phyloP scores from a whole-genome alignment of 2,888 invertebrate species.

The Erebia ligea region DNA sequence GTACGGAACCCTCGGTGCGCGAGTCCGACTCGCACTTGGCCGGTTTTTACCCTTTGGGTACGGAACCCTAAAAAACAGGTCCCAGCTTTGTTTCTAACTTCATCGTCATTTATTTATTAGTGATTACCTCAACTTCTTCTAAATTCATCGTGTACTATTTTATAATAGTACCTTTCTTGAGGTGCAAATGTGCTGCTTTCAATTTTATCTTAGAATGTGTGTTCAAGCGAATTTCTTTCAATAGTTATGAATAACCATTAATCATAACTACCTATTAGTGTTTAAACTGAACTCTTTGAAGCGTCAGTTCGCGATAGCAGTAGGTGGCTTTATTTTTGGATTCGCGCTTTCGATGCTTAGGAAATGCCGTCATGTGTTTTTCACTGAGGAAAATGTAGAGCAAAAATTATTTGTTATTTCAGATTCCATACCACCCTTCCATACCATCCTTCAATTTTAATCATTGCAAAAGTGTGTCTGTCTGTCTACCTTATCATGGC shows the following conservation, averaged over 20 bases:
- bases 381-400: conserved; percentile 1
- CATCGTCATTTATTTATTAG: too few species aligned
- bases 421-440: neutral
- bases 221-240: neutral
- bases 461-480: neutral
- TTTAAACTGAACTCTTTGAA: conserved; percentile 13
- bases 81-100: too few species aligned
- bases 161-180: too few species aligned
- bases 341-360: conserved; percentile 12
- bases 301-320: conserved; percentile 14
- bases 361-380: conserved; percentile 10
- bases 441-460: neutral
- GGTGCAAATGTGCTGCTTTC: too few species aligned
- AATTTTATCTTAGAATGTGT: too few species aligned
- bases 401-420: neutral
- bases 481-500: too few species aligned
- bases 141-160: too few species aligned
- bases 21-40: too few species aligned
- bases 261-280: neutral
- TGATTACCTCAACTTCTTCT: too few species aligned
- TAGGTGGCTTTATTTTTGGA: conserved; percentile 10
- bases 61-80: too few species aligned
- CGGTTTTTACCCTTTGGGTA: too few species aligned
- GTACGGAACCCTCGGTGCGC: too few species aligned
- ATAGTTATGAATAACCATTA: conserved; percentile 1